Evolutionary conservation across 1,140 invertebrate genomes (phyloP), one percentile per base, ranked within the genome.

Genomic region (Bombus superbus): DNA sequence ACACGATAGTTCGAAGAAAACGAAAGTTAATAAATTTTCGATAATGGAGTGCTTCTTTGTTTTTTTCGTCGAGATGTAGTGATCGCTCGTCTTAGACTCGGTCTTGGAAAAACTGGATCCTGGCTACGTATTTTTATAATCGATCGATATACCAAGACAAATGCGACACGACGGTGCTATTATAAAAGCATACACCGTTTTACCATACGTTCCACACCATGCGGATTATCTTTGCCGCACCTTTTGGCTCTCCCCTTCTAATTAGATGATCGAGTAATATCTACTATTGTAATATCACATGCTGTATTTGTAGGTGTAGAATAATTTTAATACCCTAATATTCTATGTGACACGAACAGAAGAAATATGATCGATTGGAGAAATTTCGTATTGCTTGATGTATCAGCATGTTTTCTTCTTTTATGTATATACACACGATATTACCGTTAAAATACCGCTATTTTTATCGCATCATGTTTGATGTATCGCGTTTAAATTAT

Each of bases 71-170:
- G 68, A 22, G 44, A 28, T 18, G 47, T 42, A 72, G 28, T 40
- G 40, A n/a, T 15, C 13, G 28, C 25, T 28, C 13, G 69, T 72
- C 69, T 72, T 40, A 28, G 25, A 42, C 40, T 40, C 38, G 69
- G 69, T 72, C 68, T 42, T 66, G 44, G 68, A 38, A 35, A 62
- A 73, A 80, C 4, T 42, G 42, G 42, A 69, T 71, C 44, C 42
- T 66, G 57, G 84, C 62, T 66, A 83, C 73, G 82, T 90, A 90
- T 90, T 90, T 88, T 90, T 89, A 88, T 86, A 77, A 86, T 86
- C 89, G 83, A 90, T 91, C 86, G 87, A 91, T 90, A 81, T 35
- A 59, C 71, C 64, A 88, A 85, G 87, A 83, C 81, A 76, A 91
- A 87, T 88, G 66, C 42, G 71, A 87, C 86, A 71, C 38, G 68